A percentile compares a stretch with the other conserved stretches of the same genome.
phyloP scores from a whole-genome alignment of 2,113 vertebrate genomes.

The Bolborhynchus lineola region DNA sequence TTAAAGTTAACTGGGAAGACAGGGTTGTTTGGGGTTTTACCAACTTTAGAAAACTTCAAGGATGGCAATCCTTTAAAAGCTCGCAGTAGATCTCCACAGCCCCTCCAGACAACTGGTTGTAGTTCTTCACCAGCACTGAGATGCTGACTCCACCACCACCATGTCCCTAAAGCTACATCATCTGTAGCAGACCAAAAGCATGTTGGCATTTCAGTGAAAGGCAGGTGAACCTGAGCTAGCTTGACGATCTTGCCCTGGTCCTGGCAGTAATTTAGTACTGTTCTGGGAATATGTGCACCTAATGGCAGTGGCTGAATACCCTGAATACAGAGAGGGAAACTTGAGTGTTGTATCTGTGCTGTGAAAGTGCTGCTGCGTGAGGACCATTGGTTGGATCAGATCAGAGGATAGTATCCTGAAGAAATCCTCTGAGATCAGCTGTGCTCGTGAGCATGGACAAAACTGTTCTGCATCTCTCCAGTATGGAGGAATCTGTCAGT shows the following conservation, averaged over 20 bases:
- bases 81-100: neutral
- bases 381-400: neutral
- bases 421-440: neutral
- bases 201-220: neutral
- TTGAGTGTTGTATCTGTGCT: neutral
- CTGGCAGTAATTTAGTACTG: neutral
- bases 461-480: neutral
- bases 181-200: neutral
- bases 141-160: neutral
- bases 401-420: neutral
- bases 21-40: neutral
- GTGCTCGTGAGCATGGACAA: neutral
- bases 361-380: neutral
- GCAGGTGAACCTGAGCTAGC: neutral
- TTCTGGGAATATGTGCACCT: neutral
- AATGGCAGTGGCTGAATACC: neutral
- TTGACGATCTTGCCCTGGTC: neutral
- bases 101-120: neutral
- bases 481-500: neutral
- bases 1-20: neutral
- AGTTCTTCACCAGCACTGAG: rapidly evolving
- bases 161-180: neutral
- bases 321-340: neutral
- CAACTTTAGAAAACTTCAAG: neutral
- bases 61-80: neutral